A percentile compares a stretch with the other conserved stretches of the same genome.
Evolutionary conservation across 2,113 vertebrate genomes (phyloP).

Genomic region (Grantiella picta): DNA sequence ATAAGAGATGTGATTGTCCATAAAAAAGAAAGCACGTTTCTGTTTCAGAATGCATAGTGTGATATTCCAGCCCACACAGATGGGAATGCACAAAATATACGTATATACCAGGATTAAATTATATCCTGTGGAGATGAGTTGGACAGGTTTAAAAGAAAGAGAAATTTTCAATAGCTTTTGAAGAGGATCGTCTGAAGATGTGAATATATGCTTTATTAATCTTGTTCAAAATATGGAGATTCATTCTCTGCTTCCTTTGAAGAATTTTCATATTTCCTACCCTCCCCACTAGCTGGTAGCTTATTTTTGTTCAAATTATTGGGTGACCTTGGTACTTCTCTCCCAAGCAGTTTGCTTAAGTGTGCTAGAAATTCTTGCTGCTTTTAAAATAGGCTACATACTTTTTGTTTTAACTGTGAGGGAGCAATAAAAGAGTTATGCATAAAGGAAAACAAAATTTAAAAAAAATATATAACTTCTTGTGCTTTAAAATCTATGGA

Average conservation of each 20-base stretch:
- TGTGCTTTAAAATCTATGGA: not conserved
- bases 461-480: not conserved
- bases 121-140: not conserved
- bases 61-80: not conserved
- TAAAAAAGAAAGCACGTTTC: constrained; percentile 1
- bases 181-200: not conserved
- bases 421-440: not conserved
- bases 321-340: not conserved
- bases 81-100: not conserved
- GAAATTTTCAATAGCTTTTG: constrained; percentile 10
- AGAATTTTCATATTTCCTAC: not conserved
- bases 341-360: not conserved
- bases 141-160: constrained; percentile 1
- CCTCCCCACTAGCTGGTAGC: not conserved
- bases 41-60: not conserved
- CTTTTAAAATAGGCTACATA: not conserved
- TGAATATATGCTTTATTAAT: not conserved
- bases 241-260: not conserved
- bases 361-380: not conserved
- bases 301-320: not conserved
- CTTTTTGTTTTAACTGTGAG: not conserved
- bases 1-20: not conserved
- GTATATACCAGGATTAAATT: not conserved
- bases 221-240: not conserved
- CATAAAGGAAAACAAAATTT: not conserved